Percentiles rank a stretch among this genome's conserved stretches.
Evolutionary conservation across 2,888 invertebrate species (phyloP).

Genomic region (Cremastinae sp.): DNA sequence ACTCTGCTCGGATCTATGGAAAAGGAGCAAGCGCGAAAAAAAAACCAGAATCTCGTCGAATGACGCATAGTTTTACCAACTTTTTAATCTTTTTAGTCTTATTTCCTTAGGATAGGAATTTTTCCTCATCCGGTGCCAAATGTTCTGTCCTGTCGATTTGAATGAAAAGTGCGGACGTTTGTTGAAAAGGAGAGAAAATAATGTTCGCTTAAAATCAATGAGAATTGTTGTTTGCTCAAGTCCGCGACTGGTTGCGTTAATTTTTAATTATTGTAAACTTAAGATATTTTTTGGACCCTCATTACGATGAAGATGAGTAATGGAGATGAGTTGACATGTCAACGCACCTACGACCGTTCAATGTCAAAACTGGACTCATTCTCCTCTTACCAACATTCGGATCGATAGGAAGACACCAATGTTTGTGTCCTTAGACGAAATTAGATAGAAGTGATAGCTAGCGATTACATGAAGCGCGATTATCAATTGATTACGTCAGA

Average conservation of each 20-base stretch:
- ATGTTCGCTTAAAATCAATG: constrained; percentile 46
- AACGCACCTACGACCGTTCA: not conserved
- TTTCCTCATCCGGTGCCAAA: constrained; percentile 70
- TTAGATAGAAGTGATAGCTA: constrained; percentile 65
- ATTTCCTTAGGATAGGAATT: constrained; percentile 31
- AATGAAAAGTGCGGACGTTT: not conserved
- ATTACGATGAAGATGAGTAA: not conserved
- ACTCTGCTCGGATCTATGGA: constrained; percentile 8
- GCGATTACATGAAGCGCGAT: constrained; percentile 43
- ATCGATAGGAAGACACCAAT: not conserved
- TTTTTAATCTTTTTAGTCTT: constrained; percentile 23
- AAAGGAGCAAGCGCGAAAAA: not conserved
- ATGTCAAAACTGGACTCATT: no score
- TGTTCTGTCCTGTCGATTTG: constrained; percentile 63
- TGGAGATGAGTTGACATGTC: not conserved
- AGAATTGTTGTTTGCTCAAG: constrained; percentile 63
- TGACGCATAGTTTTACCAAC: constrained; percentile 12
- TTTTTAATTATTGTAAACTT: not conserved
- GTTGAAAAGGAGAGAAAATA: not conserved
- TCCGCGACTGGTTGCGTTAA: constrained; percentile 43
- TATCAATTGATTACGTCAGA: constrained; percentile 22
- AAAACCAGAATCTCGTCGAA: constrained; percentile 36
- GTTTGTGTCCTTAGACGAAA: constrained; percentile 62
- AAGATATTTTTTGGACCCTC: not conserved
- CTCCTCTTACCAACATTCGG: not conserved